A percentile compares a stretch with the other conserved stretches of the same genome.
Conservation (phyloP, 2,888 invertebrate species). For the Alviniconcha strummeri region DNA sequence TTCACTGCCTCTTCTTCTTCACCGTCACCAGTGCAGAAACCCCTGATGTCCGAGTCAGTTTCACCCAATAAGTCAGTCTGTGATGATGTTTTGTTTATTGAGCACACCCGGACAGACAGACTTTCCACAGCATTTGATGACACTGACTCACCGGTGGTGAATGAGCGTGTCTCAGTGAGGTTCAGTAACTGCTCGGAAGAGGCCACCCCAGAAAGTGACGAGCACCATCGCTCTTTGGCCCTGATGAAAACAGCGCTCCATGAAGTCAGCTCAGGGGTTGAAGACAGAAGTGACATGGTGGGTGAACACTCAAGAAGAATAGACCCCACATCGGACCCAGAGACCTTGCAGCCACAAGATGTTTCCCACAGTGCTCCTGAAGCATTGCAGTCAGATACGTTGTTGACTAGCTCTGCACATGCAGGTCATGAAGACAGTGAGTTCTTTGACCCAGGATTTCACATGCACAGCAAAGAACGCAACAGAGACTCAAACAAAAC, state of each 20-base stretch:
- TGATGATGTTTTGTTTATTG: slow-evolving; percentile 7
- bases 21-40: slow-evolving; percentile 15
- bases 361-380: no score
- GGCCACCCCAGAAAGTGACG: background rate
- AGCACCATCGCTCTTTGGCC: background rate
- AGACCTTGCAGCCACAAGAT: no score
- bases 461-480: no score
- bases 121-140: background rate
- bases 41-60: background rate
- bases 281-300: background rate
- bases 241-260: background rate
- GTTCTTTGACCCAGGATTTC: no score
- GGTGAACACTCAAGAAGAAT: no score
- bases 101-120: background rate
- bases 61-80: slow-evolving; percentile 12
- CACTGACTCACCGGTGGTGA: background rate
- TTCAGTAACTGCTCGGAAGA: background rate
- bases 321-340: no score
- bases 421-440: no score
- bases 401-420: no score
- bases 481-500: no score
- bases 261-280: background rate
- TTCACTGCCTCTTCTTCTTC: slow-evolving; percentile 22
- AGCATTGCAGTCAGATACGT: no score
- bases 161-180: background rate